Evolutionary conservation across 2,888 invertebrate species (phyloP).

Genomic region (Cerastoderma edule): DNA sequence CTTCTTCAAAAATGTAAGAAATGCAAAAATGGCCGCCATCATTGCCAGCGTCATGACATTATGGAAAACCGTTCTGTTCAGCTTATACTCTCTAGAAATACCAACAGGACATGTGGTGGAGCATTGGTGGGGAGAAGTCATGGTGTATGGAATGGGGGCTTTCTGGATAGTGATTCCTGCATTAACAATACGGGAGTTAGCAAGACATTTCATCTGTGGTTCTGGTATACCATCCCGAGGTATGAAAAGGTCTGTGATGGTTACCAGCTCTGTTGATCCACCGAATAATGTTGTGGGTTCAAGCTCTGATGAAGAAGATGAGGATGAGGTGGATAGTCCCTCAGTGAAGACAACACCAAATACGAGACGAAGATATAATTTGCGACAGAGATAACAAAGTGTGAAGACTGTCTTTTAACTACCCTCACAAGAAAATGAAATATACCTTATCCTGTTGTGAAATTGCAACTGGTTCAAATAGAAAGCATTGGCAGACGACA

Average conservation of each 20-base stretch:
- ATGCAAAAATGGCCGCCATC: slow-evolving; percentile 35
- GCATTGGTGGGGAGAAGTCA: slow-evolving; percentile 15
- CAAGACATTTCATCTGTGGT: slow-evolving; percentile 5
- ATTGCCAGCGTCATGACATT: slow-evolving; percentile 33
- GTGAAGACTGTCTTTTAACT: no score
- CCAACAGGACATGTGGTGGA: slow-evolving; percentile 29
- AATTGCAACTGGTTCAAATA: no score
- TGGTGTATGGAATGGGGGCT: slow-evolving; percentile 17
- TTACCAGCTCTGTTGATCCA: no score
- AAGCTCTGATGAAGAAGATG: not conserved
- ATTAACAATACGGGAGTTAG: not conserved
- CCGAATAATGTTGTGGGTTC: no score
- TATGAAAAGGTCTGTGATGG: no score
- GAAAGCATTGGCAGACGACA: no score
- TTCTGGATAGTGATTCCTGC: slow-evolving; percentile 37
- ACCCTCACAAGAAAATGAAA: no score
- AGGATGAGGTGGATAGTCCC: not conserved
- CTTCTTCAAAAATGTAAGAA: slow-evolving; percentile 26
- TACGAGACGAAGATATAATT: slow-evolving; percentile 15
- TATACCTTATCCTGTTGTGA: no score
- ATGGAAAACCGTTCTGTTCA: slow-evolving; percentile 40
- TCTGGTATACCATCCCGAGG: no score
- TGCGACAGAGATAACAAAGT: slow-evolving; percentile 6
- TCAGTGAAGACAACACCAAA: not conserved
- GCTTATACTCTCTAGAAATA: slow-evolving; percentile 38